Percentiles rank a stretch among this genome's conserved stretches.
Evolutionary conservation across 2,888 invertebrate genomes (phyloP).

Genomic region (Chloroclysta siterata): DNA sequence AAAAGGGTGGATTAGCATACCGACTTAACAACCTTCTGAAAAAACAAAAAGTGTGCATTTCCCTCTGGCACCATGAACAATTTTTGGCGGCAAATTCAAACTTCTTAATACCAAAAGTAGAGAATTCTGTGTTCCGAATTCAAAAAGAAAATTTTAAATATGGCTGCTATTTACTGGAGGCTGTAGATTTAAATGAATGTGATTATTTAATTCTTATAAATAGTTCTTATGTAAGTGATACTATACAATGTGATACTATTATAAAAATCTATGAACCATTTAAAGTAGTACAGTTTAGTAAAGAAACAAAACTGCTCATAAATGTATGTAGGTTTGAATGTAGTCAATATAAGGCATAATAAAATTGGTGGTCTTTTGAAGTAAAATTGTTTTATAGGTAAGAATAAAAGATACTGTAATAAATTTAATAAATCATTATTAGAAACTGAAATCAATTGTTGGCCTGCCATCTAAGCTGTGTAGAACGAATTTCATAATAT

Average conservation of each 20-base stretch:
- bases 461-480: not conserved
- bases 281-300: slow-evolving; percentile 27
- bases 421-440: not conserved
- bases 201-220: slow-evolving; percentile 64
- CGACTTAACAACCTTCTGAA: slow-evolving; percentile 72
- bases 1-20: slow-evolving; percentile 76
- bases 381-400: not conserved
- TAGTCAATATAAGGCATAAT: slow-evolving; percentile 17
- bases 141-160: slow-evolving; percentile 60
- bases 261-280: slow-evolving; percentile 46
- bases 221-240: slow-evolving; percentile 54
- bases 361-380: not conserved
- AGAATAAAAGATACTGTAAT: not conserved
- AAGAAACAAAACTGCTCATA: slow-evolving; percentile 58
- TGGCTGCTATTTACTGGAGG: slow-evolving; percentile 64
- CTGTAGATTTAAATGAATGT: slow-evolving; percentile 53
- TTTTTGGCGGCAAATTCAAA: slow-evolving; percentile 75
- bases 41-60: slow-evolving; percentile 73
- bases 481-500: not conserved
- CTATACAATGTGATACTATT: slow-evolving; percentile 50
- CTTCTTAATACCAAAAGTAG: slow-evolving; percentile 69
- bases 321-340: slow-evolving; percentile 75
- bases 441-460: not conserved
- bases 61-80: slow-evolving; percentile 83
- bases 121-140: slow-evolving; percentile 59